Base-by-base conservation (phyloP, 2,888 invertebrate genomes). In the Andrena dorsata region DNA sequence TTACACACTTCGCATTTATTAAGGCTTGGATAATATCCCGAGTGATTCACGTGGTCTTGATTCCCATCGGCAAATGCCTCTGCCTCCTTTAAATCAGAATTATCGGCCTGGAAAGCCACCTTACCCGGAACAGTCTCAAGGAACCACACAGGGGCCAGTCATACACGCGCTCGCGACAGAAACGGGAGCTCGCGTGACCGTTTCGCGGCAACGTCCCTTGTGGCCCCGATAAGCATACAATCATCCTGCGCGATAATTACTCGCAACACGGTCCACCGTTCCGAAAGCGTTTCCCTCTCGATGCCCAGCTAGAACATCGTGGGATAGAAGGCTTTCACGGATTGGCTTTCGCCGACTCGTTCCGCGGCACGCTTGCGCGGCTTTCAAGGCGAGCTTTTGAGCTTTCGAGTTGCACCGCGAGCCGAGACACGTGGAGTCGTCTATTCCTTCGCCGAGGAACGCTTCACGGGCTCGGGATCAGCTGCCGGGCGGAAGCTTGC, bases 351-450 rank as follows among this genome's bases (percentile, higher is more conserved):
- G 84, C 65, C 80, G 69, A 83, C 84, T 81, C 58, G 76, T 72
- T 58, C 35, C 86, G 84, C 80, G 75, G 87, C 87, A 90, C 92
- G 92, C 92, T 89, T 91, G 92, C 92, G 92, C 91, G 84, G 86
- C 81, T 73, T 81, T 80, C 87, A 82, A 82, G 87, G 83, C 86
- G 87, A 91, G 91, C 90, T 90, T 89, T 89, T 86, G 89, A 88
- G 90, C 88, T 90, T 90, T 86, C 89, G 89, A 88, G 90, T 88
- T 85, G 88, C 86, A 86, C 72, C 88, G 89, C 86, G 83, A 80
- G 82, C 83, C 84, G 85, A 87, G 90, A 85, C 92, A 92, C 91
- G 92, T 92, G 92, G 92, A 91, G 91, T 91, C 89, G 90, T 86
- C 88, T 84, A 83, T 83, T 77, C 85, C 81, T 65, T 77, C 87